Percentiles rank a stretch among this genome's conserved stretches.
Evolutionary conservation across 2,888 invertebrate genomes (phyloP).

Genomic region (Ceriagrion tenellum): DNA sequence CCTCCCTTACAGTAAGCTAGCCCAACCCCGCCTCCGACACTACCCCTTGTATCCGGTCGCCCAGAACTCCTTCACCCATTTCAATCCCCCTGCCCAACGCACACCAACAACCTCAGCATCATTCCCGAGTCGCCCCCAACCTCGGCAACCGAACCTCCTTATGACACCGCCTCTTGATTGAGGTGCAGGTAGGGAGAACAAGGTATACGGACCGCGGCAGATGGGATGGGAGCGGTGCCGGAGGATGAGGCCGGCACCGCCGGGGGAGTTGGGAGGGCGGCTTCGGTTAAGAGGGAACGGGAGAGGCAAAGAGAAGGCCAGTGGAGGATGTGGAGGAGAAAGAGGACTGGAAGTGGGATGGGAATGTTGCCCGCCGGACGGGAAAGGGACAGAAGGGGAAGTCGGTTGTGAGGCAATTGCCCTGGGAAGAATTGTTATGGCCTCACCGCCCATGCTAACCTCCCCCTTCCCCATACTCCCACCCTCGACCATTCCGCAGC

Average conservation of each 20-base stretch:
- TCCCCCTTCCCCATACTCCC: neutral
- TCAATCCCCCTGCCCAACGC: neutral
- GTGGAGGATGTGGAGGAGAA: neutral
- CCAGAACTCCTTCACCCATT: neutral
- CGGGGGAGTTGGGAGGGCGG: conserved; percentile 28
- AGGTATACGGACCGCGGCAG: neutral
- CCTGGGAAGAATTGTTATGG: conserved; percentile 53
- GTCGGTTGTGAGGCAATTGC: conserved; percentile 44
- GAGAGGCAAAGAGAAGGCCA: neutral
- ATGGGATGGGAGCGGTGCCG: neutral
- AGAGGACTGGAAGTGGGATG: neutral
- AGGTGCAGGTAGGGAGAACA: neutral
- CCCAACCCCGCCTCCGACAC: neutral
- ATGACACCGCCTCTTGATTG: neutral
- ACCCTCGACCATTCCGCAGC: neutral
- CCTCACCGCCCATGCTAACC: conserved; percentile 1
- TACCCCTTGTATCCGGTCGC: neutral
- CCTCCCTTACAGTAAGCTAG: too few relatives aligned
- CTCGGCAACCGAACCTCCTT: neutral
- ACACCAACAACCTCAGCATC: neutral
- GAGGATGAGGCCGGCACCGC: neutral
- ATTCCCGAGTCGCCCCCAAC: neutral
- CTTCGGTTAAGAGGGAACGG: conserved; percentile 8
- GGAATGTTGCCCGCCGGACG: neutral
- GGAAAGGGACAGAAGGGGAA: neutral